Evolutionary conservation across 1,140 invertebrate genomes (phyloP), one percentile per base, ranked within the genome.

Genomic region (Helicoverpa zea): DNA sequence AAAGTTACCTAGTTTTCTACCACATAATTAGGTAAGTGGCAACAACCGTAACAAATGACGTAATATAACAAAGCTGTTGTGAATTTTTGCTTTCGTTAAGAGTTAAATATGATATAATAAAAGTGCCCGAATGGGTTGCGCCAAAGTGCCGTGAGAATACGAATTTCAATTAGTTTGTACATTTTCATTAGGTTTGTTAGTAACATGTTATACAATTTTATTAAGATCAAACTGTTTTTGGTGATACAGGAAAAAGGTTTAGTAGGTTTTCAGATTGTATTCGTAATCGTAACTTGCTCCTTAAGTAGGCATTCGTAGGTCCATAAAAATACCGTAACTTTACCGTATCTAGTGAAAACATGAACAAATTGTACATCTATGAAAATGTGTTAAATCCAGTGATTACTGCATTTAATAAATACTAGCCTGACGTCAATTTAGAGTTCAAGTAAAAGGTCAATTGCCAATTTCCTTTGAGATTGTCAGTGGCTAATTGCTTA

Each of bases 391-490:
- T 54, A 66, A 52, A 52, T 30, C 75, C 49, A 66, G 75, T 66
- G 61, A 77, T 77, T 64, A 79, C 75, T 77, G 74, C 80, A 78
- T 78, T 54, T 81, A 78, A 81, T 61, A 83, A 83, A 83, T 81
- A 81, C 80, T 75, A 74, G 80, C 35, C 81, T 76, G 80, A 54
- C 83, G 59, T 80, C 87, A 91, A 93, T 94, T 94, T 84, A 87
- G 84, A 84, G 89, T 90, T 94, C 89, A 93, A 93, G 76, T 87
- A 83, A 75, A 78, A 84, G 93, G 93, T 94, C 93, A 94, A 94
- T 92, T 93, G 90, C 49, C 91, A 93, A 92, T 93, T 91, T 94
- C 93, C 93, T 91, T 90, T 85, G 84, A 88, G 92, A 93, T 93
- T 93, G 90, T 83, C 84, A 84, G 82, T 81, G 90, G 88, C 86